Evolutionary conservation across 2,113 vertebrate genomes (phyloP).

Genomic region (Meriones unguiculatus): DNA sequence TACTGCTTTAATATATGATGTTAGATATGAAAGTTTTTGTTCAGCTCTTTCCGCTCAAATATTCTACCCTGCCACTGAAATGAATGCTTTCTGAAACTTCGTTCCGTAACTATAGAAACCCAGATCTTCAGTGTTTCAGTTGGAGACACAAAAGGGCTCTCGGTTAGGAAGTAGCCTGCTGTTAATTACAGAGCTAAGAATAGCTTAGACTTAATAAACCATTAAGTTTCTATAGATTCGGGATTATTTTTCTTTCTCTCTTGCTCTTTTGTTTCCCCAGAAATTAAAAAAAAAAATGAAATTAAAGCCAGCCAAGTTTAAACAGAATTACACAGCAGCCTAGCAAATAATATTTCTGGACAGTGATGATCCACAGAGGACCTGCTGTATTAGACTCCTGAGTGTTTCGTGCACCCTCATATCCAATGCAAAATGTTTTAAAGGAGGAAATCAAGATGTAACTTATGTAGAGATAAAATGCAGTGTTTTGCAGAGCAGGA

Average conservation of each 20-base stretch:
- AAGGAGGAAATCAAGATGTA: neutral
- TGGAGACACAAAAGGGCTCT: constrained; percentile 80
- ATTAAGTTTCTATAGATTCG: constrained; percentile 50
- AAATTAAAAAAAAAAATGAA: neutral
- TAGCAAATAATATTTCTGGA: constrained; percentile 9
- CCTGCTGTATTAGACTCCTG: neutral
- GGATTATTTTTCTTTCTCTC: neutral
- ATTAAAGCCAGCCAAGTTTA: constrained; percentile 47
- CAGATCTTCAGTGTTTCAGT: constrained; percentile 71
- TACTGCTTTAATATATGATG: constrained; percentile 80
- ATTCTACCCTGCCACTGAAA: constrained; percentile 75
- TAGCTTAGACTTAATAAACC: constrained; percentile 66
- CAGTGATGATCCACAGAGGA: neutral
- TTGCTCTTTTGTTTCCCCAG: neutral
- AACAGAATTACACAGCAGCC: constrained; percentile 19
- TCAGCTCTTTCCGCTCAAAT: constrained; percentile 83
- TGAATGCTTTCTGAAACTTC: constrained; percentile 85
- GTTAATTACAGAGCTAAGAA: constrained; percentile 81
- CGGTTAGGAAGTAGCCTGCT: constrained; percentile 75
- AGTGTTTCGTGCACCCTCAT: neutral
- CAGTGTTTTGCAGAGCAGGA: neutral
- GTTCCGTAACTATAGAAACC: constrained; percentile 88
- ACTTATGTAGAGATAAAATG: neutral
- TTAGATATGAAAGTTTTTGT: constrained; percentile 78
- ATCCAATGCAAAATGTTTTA: neutral